Percentiles rank a stretch among this genome's conserved stretches.
These are phyloP conservation scores for Aspidiotus destructor DNA, from an alignment of 2,888 invertebrate species.

Conservation along the genomic window DNA sequence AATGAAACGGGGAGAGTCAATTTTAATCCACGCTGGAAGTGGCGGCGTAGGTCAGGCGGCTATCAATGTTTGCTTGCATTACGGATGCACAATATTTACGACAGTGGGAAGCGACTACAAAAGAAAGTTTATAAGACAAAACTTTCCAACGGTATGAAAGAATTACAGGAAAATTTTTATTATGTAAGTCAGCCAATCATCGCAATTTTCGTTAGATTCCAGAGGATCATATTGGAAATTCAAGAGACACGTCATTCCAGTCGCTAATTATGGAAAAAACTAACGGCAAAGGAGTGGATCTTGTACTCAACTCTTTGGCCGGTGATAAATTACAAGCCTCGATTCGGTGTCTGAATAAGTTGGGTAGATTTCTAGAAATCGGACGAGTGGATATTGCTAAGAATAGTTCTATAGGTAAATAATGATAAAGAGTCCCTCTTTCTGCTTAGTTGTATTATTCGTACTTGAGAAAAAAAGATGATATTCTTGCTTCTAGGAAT, in stretches of 20 bases:
- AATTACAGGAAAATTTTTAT: background rate
- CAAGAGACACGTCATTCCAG: slow-evolving; percentile 78
- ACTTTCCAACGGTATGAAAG: slow-evolving; percentile 46
- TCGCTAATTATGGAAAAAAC: slow-evolving; percentile 70
- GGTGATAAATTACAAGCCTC: slow-evolving; percentile 79
- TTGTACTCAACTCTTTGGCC: slow-evolving; percentile 82
- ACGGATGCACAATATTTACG: slow-evolving; percentile 57
- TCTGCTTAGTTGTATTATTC: no score
- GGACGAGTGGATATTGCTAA: slow-evolving; percentile 71
- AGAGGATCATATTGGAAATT: slow-evolving; percentile 69
- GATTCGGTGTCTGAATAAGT: slow-evolving; percentile 50
- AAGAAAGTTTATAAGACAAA: slow-evolving; percentile 51
- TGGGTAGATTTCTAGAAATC: slow-evolving; percentile 71
- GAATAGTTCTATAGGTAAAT: slow-evolving; percentile 53
- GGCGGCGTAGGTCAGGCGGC: slow-evolving; percentile 71
- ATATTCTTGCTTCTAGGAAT: slow-evolving; percentile 42
- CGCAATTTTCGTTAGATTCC: slow-evolving; percentile 42
- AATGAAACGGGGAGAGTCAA: slow-evolving; percentile 44
- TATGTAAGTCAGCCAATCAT: background rate
- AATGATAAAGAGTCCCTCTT: background rate
- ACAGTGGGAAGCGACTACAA: slow-evolving; percentile 61
- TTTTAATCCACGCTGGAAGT: slow-evolving; percentile 52
- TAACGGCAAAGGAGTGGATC: slow-evolving; percentile 76
- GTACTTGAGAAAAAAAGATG: no score
- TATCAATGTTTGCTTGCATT: slow-evolving; percentile 57